Base-by-base conservation (phyloP, 2,113 vertebrate genomes). In the Narcine bancroftii region DNA sequence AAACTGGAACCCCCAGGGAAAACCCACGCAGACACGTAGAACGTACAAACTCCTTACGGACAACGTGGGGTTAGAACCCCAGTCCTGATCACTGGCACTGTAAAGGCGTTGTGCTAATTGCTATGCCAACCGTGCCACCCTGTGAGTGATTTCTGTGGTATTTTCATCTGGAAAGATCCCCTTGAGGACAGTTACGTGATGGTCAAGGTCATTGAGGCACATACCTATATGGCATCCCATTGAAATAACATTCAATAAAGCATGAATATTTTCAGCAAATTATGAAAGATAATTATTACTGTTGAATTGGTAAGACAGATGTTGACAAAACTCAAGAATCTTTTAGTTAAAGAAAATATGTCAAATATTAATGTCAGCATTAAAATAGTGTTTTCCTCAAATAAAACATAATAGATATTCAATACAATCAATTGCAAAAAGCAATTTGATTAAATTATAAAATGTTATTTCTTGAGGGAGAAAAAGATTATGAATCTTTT, bases 251-350 rank as follows among this genome's bases (percentile, higher is more conserved):
- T 91, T 91, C 69, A 39, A 65, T 91, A 91, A n/a, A 91, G 89
- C 29, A 69, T 91, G 89, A 91, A 91, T 42, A 91, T 91, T 91
- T 91, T 91, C 63, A 91, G 60, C 89, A 63, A 91, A 91, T 69
- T 91, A 66, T 29, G 63, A 47, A 91, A 91, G 89, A 91, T 91
- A 91, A 91, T 69, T 69, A 91, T 91, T 65, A 69, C 89, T 42
- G 89, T 69, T 91, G 89, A 91, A 21, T 91, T 69, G 89, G 89
- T 91, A 91, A 91, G 36, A 91, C 89, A 91, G 65, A 91, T 66
- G 65, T 91, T 91, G 36, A 33, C 24, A 42, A 69, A 42, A 91
- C 36, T 71, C 26, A 47, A 66, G 89, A 91, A 69, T 42, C 47
- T 91, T 91, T 65, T 47, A 63, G 69, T 91, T 19, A 33, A 66